phyloP scores from a whole-genome alignment of 2,888 invertebrate genomes.

The Drosophila sordidula region DNA sequence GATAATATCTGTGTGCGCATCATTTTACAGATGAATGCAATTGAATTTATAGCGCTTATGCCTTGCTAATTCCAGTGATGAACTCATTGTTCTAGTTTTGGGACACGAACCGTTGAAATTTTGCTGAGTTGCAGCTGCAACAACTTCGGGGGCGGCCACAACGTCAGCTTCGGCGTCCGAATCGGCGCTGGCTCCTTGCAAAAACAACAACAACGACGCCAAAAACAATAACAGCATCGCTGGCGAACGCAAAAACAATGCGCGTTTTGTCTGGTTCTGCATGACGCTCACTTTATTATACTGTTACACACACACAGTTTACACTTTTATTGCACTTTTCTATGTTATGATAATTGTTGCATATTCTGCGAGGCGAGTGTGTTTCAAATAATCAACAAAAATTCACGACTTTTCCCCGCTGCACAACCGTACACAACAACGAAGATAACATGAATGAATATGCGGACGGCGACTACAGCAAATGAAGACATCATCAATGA shows the following conservation, averaged over 20 bases:
- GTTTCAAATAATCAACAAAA: slow-evolving; percentile 13
- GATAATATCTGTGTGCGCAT: not conserved
- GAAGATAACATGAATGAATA: slow-evolving; percentile 51
- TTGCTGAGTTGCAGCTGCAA: slow-evolving; percentile 36
- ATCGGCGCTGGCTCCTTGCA: slow-evolving; percentile 49
- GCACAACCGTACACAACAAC: slow-evolving; percentile 42
- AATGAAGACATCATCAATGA: slow-evolving; percentile 11
- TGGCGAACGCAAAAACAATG: slow-evolving; percentile 39
- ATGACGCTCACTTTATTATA: slow-evolving; percentile 30
- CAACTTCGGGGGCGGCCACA: slow-evolving; percentile 42
- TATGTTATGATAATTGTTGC: slow-evolving; percentile 47
- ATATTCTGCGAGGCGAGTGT: slow-evolving; percentile 28
- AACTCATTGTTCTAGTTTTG: slow-evolving; percentile 51
- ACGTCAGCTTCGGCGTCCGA: slow-evolving; percentile 30
- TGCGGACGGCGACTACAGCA: not conserved
- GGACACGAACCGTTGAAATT: slow-evolving; percentile 64
- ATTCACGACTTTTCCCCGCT: not conserved
- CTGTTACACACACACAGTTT: slow-evolving; percentile 5
- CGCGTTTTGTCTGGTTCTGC: slow-evolving; percentile 42
- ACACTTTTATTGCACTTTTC: slow-evolving; percentile 12
- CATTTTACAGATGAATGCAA: slow-evolving; percentile 35
- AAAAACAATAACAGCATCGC: slow-evolving; percentile 42
- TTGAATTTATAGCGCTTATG: slow-evolving; percentile 40
- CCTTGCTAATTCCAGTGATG: slow-evolving; percentile 60
- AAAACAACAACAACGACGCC: slow-evolving; percentile 42